These are phyloP conservation scores for Polypedilum vanderplanki DNA, from an alignment of 1,140 invertebrate genomes.

Conservation along the genomic window DNA sequence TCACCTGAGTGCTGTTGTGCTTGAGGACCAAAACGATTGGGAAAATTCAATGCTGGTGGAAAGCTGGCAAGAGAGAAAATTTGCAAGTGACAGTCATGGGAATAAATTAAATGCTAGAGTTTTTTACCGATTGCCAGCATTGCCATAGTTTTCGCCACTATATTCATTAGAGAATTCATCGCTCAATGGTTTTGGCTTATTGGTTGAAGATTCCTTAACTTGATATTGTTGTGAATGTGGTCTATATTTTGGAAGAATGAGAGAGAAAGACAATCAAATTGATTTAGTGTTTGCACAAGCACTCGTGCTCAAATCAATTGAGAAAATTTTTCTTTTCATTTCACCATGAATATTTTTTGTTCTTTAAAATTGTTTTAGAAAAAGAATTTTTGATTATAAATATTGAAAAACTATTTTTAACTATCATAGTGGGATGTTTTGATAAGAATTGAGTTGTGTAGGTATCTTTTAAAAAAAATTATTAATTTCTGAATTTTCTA, in stretches of 20 bases:
- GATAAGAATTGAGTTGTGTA: too few relatives aligned
- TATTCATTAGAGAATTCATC: conserved; percentile 29
- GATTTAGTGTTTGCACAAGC: too few relatives aligned
- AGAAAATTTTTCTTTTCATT: too few relatives aligned
- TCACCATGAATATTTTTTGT: too few relatives aligned
- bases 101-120: background rate
- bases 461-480: too few relatives aligned
- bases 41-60: background rate
- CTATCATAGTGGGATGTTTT: too few relatives aligned
- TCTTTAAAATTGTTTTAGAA: too few relatives aligned
- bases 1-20: background rate
- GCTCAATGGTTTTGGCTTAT: conserved; percentile 29
- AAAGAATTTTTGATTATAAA: too few relatives aligned
- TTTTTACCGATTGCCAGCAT: background rate
- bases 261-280: background rate
- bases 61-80: background rate
- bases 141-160: background rate
- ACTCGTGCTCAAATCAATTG: too few relatives aligned
- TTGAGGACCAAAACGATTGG: conserved; percentile 6
- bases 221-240: conserved; percentile 24
- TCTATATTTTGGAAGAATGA: background rate
- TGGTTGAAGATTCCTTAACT: conserved; percentile 30
- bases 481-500: too few relatives aligned
- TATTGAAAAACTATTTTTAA: too few relatives aligned
- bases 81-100: background rate